Evolutionary conservation across 2,888 invertebrate species (phyloP).

Genomic region (Dryococelus australis): DNA sequence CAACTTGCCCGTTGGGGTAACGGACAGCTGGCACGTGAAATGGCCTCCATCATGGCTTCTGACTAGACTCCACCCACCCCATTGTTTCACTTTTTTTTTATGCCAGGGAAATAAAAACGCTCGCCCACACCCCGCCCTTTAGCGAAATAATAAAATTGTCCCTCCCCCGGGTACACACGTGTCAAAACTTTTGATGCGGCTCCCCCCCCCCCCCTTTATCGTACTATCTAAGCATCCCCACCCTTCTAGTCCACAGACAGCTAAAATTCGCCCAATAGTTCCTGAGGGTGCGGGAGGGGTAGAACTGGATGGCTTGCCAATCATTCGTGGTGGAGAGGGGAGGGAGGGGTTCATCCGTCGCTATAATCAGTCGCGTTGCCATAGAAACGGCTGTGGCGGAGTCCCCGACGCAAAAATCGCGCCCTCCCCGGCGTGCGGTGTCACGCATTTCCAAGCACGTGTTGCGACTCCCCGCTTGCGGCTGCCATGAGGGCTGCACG

Average conservation of each 20-base stretch:
- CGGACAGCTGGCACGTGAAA: background rate
- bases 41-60: conserved; percentile 19
- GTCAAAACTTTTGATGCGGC: background rate
- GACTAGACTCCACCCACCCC: background rate
- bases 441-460: background rate
- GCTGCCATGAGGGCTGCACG: background rate
- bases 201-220: conserved; percentile 20
- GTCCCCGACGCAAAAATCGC: background rate
- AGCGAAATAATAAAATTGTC: background rate
- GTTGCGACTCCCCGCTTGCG: background rate
- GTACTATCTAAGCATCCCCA: no score
- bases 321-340: conserved; percentile 36
- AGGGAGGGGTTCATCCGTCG: conserved; percentile 21
- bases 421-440: background rate
- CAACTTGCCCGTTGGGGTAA: background rate
- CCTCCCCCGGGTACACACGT: conserved; percentile 19
- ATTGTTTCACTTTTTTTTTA: conserved; percentile 16
- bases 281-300: background rate
- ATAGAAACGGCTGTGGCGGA: conserved; percentile 33
- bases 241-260: conserved; percentile 29
- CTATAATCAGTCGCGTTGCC: conserved; percentile 40
- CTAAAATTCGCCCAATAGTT: conserved; percentile 40
- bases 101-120: background rate
- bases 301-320: conserved; percentile 40
- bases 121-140: background rate